Conservation (phyloP, 2,113 vertebrate species). For the Motacilla tschutschensis region DNA sequence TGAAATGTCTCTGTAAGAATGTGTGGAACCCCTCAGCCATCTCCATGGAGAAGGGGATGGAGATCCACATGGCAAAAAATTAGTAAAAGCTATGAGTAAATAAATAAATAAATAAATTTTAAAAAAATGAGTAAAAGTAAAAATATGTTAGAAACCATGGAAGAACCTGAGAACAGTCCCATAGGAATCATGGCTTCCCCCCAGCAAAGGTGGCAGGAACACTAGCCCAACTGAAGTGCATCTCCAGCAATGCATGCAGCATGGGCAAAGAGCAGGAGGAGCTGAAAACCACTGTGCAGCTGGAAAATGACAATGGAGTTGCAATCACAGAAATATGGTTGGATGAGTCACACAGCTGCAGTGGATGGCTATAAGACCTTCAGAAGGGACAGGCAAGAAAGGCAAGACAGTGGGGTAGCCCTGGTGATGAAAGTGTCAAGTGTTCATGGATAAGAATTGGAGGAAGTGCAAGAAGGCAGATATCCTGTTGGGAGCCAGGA, state of each 20-base stretch:
- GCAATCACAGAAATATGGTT: background rate
- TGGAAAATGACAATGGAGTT: background rate
- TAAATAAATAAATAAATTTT: no score
- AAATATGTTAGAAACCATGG: background rate
- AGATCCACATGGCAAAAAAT: background rate
- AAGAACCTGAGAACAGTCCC: background rate
- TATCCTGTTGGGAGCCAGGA: background rate
- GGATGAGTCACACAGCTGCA: background rate
- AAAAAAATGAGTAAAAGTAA: no score
- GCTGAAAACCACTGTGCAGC: background rate
- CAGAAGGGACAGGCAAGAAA: background rate
- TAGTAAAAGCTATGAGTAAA: fast-evolving
- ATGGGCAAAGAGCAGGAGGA: background rate
- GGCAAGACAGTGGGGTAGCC: fast-evolving
- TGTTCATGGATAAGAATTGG: background rate
- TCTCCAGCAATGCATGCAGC: background rate
- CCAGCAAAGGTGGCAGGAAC: background rate
- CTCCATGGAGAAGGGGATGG: fast-evolving
- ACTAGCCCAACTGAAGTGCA: background rate
- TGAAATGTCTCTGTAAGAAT: background rate
- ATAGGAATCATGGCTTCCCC: background rate
- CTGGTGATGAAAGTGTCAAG: fast-evolving
- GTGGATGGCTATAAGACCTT: background rate
- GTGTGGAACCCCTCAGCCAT: fast-evolving
- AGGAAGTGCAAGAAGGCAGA: background rate